Evolutionary conservation across 2,888 invertebrate species (phyloP).

Genomic region (Scaptomyza parva): DNA sequence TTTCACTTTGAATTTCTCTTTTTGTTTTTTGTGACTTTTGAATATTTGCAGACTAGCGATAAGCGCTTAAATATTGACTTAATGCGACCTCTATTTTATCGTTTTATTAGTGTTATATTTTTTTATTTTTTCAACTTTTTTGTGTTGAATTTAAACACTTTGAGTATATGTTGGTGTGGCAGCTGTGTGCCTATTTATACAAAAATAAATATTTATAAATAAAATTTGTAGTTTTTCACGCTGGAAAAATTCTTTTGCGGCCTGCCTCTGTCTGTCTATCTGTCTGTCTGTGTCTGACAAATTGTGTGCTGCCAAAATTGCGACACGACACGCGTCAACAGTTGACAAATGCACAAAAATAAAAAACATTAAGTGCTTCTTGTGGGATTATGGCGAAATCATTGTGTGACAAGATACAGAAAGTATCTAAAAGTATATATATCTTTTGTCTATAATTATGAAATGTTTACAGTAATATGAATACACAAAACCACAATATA

Average conservation of each 20-base stretch:
- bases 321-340: slow-evolving; percentile 66
- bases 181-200: slow-evolving; percentile 54
- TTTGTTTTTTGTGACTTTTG: slow-evolving; percentile 14
- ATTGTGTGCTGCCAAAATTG: slow-evolving; percentile 71
- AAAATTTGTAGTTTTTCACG: slow-evolving; percentile 32
- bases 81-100: slow-evolving; percentile 51
- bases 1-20: slow-evolving; percentile 13
- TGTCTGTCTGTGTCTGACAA: too few relatives aligned
- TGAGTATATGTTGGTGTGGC: slow-evolving; percentile 22
- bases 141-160: slow-evolving; percentile 36
- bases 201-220: slow-evolving; percentile 31
- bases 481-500: slow-evolving; percentile 17
- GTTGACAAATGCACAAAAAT: slow-evolving; percentile 59
- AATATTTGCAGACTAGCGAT: slow-evolving; percentile 33
- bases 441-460: slow-evolving; percentile 56
- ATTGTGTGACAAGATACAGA: not conserved
- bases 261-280: too few relatives aligned
- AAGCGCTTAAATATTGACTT: slow-evolving; percentile 34
- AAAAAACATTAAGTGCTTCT: slow-evolving; percentile 39
- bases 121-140: not conserved
- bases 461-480: slow-evolving; percentile 60
- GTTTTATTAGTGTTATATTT: slow-evolving; percentile 33
- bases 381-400: slow-evolving; percentile 58
- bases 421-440: slow-evolving; percentile 20
- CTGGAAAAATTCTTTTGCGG: slow-evolving; percentile 46